A percentile compares a stretch with the other conserved stretches of the same genome.
Evolutionary conservation across 2,797 vertebrate species (phyloP).

Genomic region (Mus spretus): DNA sequence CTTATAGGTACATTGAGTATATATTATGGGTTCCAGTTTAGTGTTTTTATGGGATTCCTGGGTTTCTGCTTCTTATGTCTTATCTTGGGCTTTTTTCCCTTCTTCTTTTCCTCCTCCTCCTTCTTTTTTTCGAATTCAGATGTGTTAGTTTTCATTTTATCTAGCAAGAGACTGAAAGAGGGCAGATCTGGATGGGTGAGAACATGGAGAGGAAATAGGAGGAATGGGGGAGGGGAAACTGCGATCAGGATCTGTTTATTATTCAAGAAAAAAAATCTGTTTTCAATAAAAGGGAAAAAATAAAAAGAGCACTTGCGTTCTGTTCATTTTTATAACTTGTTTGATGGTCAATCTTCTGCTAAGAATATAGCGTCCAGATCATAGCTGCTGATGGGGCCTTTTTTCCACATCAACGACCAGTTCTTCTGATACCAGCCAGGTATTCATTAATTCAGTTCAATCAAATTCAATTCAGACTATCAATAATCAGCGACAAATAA

Average conservation of each 20-base stretch:
- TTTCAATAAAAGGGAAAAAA: not conserved
- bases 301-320: not conserved
- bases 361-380: not conserved
- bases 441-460: conserved; percentile 4
- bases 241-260: not conserved
- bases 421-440: not conserved
- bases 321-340: conserved; percentile 50
- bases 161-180: not conserved
- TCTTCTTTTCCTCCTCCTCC: no score
- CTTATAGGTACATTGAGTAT: not conserved
- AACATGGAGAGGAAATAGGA: not conserved
- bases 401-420: not conserved
- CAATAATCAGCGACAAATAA: not conserved
- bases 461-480: not conserved
- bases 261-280: not conserved
- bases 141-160: not conserved
- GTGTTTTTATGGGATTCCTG: not conserved
- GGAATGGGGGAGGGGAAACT: no score
- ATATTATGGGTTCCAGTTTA: not conserved
- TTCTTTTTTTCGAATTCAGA: not conserved
- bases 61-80: no score
- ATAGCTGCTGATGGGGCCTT: not conserved
- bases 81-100: not conserved
- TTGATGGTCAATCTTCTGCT: conserved; percentile 39
- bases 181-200: not conserved